Evolutionary conservation across 2,888 invertebrate species (phyloP).

Genomic region (Luperina testacea): DNA sequence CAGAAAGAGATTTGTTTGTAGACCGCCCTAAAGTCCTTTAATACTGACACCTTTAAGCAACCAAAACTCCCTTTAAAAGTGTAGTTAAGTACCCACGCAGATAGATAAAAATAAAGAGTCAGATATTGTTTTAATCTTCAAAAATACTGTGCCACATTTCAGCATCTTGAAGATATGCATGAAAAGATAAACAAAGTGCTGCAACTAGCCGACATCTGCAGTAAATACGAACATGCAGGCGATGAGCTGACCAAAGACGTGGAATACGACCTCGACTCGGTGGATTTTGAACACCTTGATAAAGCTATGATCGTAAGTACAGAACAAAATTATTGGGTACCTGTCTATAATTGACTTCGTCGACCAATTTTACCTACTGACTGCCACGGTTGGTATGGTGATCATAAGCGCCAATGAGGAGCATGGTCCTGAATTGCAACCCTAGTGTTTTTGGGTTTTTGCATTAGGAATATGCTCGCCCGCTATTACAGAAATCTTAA

Average conservation of each 20-base stretch:
- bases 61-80: neutral
- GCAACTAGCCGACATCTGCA: conserved; percentile 91
- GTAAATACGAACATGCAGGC: conserved; percentile 91
- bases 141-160: neutral
- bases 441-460: neutral
- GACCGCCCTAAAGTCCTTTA: neutral
- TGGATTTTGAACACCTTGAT: conserved; percentile 80
- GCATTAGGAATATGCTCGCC: neutral
- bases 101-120: neutral
- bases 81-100: neutral
- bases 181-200: conserved; percentile 91
- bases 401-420: neutral
- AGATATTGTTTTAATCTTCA: neutral
- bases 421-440: neutral
- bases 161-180: conserved; percentile 89
- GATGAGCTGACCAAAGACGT: conserved; percentile 82
- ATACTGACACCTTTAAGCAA: neutral
- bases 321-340: neutral
- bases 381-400: neutral
- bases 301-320: conserved; percentile 83
- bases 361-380: no score
- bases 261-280: conserved; percentile 68
- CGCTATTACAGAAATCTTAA: neutral
- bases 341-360: no score
- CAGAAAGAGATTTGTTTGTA: neutral